Base-by-base conservation (phyloP, 2,113 vertebrate species). In the Formicarius rufipectus region DNA sequence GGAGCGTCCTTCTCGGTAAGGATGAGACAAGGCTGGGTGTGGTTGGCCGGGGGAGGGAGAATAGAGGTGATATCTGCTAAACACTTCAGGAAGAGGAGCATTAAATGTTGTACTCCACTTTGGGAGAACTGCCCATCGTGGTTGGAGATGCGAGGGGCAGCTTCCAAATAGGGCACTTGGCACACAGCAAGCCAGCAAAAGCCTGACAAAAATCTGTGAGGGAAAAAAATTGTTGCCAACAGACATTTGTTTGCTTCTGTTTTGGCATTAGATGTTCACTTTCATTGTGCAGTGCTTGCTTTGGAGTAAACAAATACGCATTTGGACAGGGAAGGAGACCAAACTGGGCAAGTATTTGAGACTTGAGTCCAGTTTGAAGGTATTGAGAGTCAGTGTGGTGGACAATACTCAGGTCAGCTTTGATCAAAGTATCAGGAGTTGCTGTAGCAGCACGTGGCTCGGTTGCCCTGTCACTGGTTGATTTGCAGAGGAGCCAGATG, bases 1-100 rank as follows among this genome's bases (percentile, higher is more conserved):
- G 99, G 99, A 40, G 99, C 99, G 0, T 99, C 99, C 0, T 99
- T 99, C 73, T 99, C 99, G 21, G 99, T 99, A 97, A 97, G 98
- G 98, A 50, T 44, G 67, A 44, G 33, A 28, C 12, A 4, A 44
- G 30, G 8, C 14, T 37, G 27, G 62, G 33, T 19, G 13, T 18
- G 30, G 6, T 7, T 75, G 45, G 63, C 53, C 24, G 18, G 45
- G 42, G 31, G 5, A 16, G 62, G 13, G 58, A 72, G 11, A n/a
- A 5, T 7, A 14, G 11, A 10, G 12, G 42, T 84, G 52, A 3
- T 47, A 78, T 28, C 55, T 78, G 40, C 12, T 42, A 4, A 84
- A 33, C 17, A 2, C 4, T 12, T 55, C 16, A 55, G 58, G 23
- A 50, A 35, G 10, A 3, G n/a, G 4, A 3, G 4, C 39, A 5